Evolutionary conservation across 2,888 invertebrate species (phyloP), one percentile per base, ranked within the genome.

Genomic region (Nudaria mundana): DNA sequence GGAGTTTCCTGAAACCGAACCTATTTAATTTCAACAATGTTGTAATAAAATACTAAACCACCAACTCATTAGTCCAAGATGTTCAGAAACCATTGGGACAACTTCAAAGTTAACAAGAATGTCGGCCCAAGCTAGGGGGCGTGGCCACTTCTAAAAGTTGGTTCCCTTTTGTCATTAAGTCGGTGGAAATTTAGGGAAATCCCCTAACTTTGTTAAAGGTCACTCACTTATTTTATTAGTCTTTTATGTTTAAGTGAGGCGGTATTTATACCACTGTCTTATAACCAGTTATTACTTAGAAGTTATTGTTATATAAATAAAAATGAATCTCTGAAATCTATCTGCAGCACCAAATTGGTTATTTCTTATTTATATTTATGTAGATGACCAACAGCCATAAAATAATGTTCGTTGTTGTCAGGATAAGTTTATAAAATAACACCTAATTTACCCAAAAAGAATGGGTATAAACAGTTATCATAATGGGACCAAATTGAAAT

Each of bases 21-120:
- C 40, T 46, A 51, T 51, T 46, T 44, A 39, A 42, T 44, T 23
- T 45, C 25, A 37, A 44, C 40, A 40, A 15, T 36, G 28, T 32
- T 30, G 58, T 60, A 63, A 60, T 66, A 66, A 61, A 67, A 67
- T 63, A 54, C 51, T 38, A 53, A 57, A 53, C 56, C 44, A 42
- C 47, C 42, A 57, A 40, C 63, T 67, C 66, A 70, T 70, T 69
- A 69, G 60, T 66, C 60, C 57, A 58, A 64, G 66, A 70, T 63
- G 66, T 62, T 63, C 48, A 57, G 49, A 51, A 67, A 69, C 66
- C 66, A 63, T 65, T 34, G 54, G 52, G 56, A 48, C 44, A 57
- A 56, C 53, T 59, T 39, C 42, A 55, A 63, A 55, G 60, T 63
- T 55, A 48, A 47, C 55, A 62, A 56, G 59, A 57, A 63, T 60